phyloP scores from a whole-genome alignment of 2,888 invertebrate species.

The Lucinisca nassula region DNA sequence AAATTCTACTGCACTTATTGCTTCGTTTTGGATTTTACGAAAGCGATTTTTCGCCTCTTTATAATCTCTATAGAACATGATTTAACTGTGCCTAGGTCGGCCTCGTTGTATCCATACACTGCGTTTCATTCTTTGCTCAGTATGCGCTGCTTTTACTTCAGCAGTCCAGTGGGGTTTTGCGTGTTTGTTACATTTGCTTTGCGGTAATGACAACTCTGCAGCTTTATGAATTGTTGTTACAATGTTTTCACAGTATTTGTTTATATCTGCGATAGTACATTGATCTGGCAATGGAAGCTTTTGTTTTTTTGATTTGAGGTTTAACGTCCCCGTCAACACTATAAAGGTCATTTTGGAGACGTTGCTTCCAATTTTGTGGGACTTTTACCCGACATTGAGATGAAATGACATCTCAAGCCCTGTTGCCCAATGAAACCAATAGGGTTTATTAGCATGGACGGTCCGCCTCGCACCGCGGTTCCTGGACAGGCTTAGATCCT shows the following conservation, averaged over 20 bases:
- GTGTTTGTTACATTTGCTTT: conserved; percentile 15
- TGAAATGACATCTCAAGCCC: too few relatives aligned
- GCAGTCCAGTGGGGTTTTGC: conserved; percentile 33
- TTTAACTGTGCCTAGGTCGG: not conserved
- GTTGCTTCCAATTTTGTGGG: too few relatives aligned
- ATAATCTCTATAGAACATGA: not conserved
- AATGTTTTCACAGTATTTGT: not conserved
- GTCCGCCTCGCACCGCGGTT: too few relatives aligned
- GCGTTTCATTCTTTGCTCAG: not conserved
- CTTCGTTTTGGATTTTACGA: not conserved
- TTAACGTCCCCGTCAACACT: too few relatives aligned
- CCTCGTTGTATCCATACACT: not conserved
- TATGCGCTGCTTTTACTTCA: conserved; percentile 35
- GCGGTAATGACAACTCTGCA: not conserved
- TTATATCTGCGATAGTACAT: not conserved
- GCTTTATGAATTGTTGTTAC: not conserved
- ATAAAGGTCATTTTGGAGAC: too few relatives aligned
- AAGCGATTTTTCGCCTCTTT: not conserved
- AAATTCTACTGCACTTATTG: not conserved
- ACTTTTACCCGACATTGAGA: too few relatives aligned
- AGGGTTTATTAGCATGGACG: too few relatives aligned
- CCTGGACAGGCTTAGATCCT: too few relatives aligned
- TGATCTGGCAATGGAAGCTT: not conserved
- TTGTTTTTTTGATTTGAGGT: too few relatives aligned
- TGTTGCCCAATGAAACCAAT: too few relatives aligned